These are phyloP conservation scores for Musca domestica DNA, from an alignment of 1,140 invertebrate genomes.

Conservation along the genomic window DNA sequence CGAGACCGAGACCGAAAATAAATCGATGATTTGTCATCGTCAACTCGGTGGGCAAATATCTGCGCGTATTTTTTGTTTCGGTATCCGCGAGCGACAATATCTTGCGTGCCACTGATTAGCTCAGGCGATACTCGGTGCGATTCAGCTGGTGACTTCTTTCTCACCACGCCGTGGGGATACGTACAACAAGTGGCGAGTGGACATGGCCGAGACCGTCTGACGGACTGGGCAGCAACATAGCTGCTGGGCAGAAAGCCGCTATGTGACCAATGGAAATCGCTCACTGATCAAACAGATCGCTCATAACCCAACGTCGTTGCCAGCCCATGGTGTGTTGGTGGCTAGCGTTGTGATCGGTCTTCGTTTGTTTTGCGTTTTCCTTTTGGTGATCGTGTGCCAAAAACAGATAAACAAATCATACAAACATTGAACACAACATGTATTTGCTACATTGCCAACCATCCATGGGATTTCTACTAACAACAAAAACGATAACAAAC, in stretches of 20 bases:
- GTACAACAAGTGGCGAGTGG: neutral
- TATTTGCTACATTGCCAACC: no score
- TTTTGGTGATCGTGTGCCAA: constrained; percentile 7
- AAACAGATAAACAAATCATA: neutral
- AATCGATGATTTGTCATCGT: constrained; percentile 16
- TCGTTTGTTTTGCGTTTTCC: neutral
- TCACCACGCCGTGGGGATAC: constrained; percentile 7
- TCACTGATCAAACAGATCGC: no score
- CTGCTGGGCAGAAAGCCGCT: no score
- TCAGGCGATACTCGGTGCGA: neutral
- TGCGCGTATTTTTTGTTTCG: constrained; percentile 9
- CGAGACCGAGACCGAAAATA: constrained; percentile 2
- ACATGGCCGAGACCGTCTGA: no score
- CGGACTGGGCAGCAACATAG: no score
- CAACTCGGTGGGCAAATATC: neutral
- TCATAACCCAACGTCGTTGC: no score
- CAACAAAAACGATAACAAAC: no score
- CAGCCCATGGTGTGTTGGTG: no score
- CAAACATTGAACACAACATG: neutral
- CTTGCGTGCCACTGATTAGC: constrained; percentile 16
- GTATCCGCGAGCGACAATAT: constrained; percentile 19
- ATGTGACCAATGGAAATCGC: no score
- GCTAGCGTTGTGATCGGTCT: no score
- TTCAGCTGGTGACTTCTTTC: neutral
- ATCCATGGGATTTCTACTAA: no score